These are phyloP conservation scores for Drosophila mettleri DNA, from an alignment of 2,888 invertebrate genomes.

Conservation along the genomic window DNA sequence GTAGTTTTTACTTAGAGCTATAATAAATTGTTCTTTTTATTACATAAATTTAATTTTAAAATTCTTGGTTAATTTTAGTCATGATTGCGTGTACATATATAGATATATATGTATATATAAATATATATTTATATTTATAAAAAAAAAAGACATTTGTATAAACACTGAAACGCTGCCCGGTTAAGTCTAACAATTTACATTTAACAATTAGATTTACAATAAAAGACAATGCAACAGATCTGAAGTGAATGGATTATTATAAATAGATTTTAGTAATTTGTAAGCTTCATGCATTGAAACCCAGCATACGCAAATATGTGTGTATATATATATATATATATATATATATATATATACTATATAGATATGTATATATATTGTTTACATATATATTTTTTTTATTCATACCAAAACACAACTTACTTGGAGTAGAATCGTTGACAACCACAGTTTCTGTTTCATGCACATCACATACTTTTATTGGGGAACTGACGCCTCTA, in stretches of 20 bases:
- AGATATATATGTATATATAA: slow-evolving; percentile 8
- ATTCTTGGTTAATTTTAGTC: slow-evolving; percentile 4
- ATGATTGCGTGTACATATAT: slow-evolving; percentile 36
- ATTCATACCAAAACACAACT: slow-evolving; percentile 37
- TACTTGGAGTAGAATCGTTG: slow-evolving; percentile 61
- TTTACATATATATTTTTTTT: neutral
- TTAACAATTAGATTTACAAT: slow-evolving; percentile 42
- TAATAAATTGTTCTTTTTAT: slow-evolving; percentile 8
- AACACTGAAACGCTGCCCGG: slow-evolving; percentile 44
- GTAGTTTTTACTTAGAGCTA: slow-evolving; percentile 2
- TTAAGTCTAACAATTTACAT: slow-evolving; percentile 44
- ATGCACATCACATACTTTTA: slow-evolving; percentile 64
- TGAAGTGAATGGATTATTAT: slow-evolving; percentile 8
- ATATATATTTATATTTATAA: slow-evolving; percentile 2
- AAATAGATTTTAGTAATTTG: neutral
- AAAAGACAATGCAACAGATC: slow-evolving; percentile 22
- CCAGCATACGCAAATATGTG: slow-evolving; percentile 3
- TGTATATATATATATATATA: neutral
- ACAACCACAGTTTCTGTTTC: slow-evolving; percentile 75
- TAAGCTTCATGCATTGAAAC: slow-evolving; percentile 10
- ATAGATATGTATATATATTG: too few relatives aligned
- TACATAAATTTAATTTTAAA: slow-evolving; percentile 1
- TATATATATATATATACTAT: neutral
- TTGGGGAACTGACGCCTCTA: slow-evolving; percentile 28
- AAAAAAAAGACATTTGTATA: slow-evolving; percentile 22